Percentiles rank a stretch among this genome's conserved stretches.
These are phyloP conservation scores for Choloepus didactylus DNA, from an alignment of 2,797 vertebrate genomes.

Conservation along the genomic window DNA sequence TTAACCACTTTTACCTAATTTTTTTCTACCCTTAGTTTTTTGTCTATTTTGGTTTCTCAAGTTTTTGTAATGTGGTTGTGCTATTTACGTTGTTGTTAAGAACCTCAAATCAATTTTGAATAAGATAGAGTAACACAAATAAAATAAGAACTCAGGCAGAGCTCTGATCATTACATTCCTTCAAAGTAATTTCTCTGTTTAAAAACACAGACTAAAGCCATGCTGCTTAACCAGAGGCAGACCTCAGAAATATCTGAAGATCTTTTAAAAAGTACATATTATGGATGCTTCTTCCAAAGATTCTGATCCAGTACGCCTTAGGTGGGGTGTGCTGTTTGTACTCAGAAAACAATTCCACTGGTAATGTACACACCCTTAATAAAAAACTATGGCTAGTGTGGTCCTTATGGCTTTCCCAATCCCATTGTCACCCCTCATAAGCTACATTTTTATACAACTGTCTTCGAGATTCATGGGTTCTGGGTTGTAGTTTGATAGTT, in stretches of 20 bases:
- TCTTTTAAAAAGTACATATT: not conserved
- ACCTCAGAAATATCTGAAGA: not conserved
- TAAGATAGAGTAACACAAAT: not conserved
- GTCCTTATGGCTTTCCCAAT: too few species aligned
- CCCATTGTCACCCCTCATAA: too few species aligned
- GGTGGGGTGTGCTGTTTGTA: not conserved
- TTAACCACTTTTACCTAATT: not conserved
- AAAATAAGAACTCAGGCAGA: constrained; percentile 23
- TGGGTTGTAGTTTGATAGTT: too few species aligned
- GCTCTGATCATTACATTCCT: not conserved
- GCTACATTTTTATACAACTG: too few species aligned
- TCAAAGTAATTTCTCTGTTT: not conserved
- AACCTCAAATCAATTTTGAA: not conserved
- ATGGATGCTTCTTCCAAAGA: not conserved
- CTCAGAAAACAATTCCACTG: not conserved
- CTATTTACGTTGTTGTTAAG: not conserved
- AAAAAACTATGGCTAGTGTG: not conserved
- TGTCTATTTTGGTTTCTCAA: not conserved
- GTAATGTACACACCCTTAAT: not conserved
- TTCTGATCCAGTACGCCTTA: not conserved
- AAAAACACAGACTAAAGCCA: not conserved
- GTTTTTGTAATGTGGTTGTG: not conserved
- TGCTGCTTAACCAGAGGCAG: not conserved
- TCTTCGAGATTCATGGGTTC: too few species aligned
- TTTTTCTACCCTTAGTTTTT: not conserved